Conservation (phyloP, 2,113 vertebrate genomes). For the Boulengeromyrus knoepffleri region DNA sequence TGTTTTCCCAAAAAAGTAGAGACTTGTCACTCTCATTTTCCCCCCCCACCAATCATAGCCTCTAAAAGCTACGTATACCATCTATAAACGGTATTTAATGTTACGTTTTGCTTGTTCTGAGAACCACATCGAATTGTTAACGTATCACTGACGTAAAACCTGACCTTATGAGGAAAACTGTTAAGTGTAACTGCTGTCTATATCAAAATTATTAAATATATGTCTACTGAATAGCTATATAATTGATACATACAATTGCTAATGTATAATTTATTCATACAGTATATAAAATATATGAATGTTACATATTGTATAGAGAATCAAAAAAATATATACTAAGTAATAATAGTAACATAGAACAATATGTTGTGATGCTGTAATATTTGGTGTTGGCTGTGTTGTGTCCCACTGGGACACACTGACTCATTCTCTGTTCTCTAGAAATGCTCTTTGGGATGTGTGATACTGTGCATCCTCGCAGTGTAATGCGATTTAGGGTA, state of each 20-base stretch:
- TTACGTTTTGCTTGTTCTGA: background rate
- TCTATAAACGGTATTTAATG: background rate
- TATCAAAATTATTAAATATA: background rate
- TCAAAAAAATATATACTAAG: background rate
- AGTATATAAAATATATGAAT: background rate
- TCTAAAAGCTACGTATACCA: background rate
- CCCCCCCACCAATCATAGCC: background rate
- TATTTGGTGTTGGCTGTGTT: background rate
- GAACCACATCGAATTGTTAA: background rate
- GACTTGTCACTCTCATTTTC: background rate
- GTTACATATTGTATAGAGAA: background rate
- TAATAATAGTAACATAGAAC: background rate
- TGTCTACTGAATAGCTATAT: background rate
- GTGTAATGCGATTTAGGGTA: slow-evolving; percentile 2
- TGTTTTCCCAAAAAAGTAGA: background rate
- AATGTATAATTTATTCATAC: background rate
- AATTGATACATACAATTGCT: background rate
- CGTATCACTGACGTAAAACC: background rate
- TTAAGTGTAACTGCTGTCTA: background rate
- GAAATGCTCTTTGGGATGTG: background rate
- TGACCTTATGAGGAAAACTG: background rate
- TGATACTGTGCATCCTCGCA: background rate
- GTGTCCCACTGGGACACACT: background rate
- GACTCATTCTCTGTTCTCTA: background rate
- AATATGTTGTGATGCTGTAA: background rate